Base-by-base conservation (phyloP, 2,113 vertebrate species). In the Vicugna pacos region DNA sequence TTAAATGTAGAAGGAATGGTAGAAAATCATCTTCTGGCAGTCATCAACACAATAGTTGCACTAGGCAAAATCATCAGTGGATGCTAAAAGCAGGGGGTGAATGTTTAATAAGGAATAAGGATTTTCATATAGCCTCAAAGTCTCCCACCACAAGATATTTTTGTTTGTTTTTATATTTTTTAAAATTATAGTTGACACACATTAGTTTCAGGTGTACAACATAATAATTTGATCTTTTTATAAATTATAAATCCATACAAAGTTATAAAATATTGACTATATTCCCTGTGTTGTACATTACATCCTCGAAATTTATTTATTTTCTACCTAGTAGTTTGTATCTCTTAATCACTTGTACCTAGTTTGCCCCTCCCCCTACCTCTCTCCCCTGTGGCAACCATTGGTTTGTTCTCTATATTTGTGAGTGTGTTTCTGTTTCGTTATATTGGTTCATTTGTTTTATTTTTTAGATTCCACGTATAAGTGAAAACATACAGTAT, bases 51-150 rank as follows among this genome's bases (percentile, higher is more conserved):
- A 50, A 38, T 77, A 77, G 26, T 22, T 28, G 16, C 91, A n/a
- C 48, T 24, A 76, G 35, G 19, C 24, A 87, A 87, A 77, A 54
- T 42, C 14, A 90, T 22, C 24, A 70, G 8, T 62, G 72, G 30
- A 67, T 56, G 28, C 38, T 50, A 67, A 62, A 72, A 56, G 5
- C 54, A 42, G 24, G 48, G 58, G 38, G 32, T 48, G 2, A 35
- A 93, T 38, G 4, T 80, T 91, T 79, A 97, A 82, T 69, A 62
- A 54, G n/a, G 16, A 79, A 48, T 22, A 94, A 73, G 17, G 17
- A 79, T 22, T 60, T 88, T 80, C 30, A 79, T 3, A 38, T 52
- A 54, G 12, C 8, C 54, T 89, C 70, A 84, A 64, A 87, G 4
- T 81, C 62, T 76, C 12, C 22, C 42, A 56, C 30, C 15, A 70